Evolutionary conservation across 2,888 invertebrate genomes (phyloP).

Genomic region (Agrochola lychnidis): DNA sequence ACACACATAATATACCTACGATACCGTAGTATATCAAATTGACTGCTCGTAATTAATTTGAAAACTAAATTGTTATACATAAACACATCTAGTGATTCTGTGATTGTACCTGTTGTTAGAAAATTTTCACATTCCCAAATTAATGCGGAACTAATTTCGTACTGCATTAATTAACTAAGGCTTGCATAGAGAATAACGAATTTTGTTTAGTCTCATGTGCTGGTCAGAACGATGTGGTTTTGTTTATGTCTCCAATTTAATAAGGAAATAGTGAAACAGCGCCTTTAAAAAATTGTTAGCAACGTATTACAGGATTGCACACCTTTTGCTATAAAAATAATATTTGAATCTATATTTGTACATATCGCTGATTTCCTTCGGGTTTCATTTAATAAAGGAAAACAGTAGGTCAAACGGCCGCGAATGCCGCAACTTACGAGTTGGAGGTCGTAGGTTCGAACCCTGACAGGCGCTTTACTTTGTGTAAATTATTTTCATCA

Average conservation of each 20-base stretch:
- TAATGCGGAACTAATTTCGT: constrained; percentile 5
- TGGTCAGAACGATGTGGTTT: neutral
- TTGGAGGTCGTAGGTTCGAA: too few relatives aligned
- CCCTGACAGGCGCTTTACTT: too few relatives aligned
- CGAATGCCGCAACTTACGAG: too few relatives aligned
- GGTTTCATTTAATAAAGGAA: neutral
- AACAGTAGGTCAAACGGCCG: too few relatives aligned
- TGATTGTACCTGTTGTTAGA: neutral
- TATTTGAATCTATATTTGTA: neutral
- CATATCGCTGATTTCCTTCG: neutral
- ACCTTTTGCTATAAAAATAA: neutral
- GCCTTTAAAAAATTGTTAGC: neutral
- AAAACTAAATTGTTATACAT: neutral
- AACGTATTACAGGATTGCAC: neutral
- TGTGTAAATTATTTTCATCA: too few relatives aligned
- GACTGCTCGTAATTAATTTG: neutral
- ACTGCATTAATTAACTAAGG: neutral
- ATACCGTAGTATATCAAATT: neutral
- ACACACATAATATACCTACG: too few relatives aligned
- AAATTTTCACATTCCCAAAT: neutral
- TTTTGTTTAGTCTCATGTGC: too few relatives aligned
- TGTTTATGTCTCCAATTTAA: neutral
- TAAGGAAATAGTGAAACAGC: neutral
- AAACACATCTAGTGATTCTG: neutral
- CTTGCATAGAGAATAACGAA: constrained; percentile 4